Conservation (phyloP, 2,113 vertebrate genomes). For the Caretta caretta region DNA sequence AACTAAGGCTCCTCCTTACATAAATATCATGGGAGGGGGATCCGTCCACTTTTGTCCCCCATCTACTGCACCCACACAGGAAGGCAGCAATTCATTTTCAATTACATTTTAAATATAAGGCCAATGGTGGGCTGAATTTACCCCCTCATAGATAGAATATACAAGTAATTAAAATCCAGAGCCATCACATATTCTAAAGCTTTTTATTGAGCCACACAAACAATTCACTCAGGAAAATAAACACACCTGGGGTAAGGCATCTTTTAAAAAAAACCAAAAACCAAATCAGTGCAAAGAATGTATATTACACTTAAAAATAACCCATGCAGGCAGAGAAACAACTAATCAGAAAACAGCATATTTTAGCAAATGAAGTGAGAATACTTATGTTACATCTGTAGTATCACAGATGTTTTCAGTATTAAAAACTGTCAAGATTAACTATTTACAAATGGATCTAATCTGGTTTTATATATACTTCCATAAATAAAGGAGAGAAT, state of each 20-base stretch:
- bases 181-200: neutral
- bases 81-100: neutral
- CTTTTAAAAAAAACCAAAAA: neutral
- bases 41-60: neutral
- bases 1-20: neutral
- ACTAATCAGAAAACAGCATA: neutral
- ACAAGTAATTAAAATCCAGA: neutral
- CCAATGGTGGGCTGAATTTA: neutral
- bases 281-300: neutral
- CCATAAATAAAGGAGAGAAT: neutral
- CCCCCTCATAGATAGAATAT: neutral
- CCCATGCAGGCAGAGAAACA: neutral
- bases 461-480: conserved; percentile 23
- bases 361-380: neutral
- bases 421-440: conserved; percentile 19
- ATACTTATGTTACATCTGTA: conserved; percentile 19
- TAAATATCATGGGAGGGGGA: neutral
- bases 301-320: neutral
- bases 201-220: neutral
- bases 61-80: neutral
- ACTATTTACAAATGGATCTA: neutral
- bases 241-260: neutral
- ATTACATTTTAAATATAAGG: neutral
- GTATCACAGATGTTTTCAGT: conserved; percentile 16
- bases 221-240: neutral